Base-by-base conservation (phyloP, 2,888 invertebrate genomes). In the Rhopalosiphum nymphaeae region DNA sequence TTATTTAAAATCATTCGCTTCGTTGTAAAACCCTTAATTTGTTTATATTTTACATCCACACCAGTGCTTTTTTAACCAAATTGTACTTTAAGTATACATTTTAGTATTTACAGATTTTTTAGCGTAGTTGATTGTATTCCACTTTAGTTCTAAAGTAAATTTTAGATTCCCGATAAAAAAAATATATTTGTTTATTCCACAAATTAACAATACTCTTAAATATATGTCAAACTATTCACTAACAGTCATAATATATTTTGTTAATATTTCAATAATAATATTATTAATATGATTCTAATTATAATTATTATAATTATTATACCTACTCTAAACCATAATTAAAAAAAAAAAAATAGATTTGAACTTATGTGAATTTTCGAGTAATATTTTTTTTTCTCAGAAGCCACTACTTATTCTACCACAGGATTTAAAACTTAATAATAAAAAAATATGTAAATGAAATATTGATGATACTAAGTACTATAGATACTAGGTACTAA, bases 1-100 rank as follows among this genome's bases (percentile, higher is more conserved):
- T 91, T 57, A 85, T 91, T 78, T 91, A 78, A 49, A 78, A 91
- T 53, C 53, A 91, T 91, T 57, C 56, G 91, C 91, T 91, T 86
- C 56, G 46, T 44, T 91, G 67, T 57, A 42, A 29, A 53, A 91
- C 56, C 44, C 44, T 56, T 44, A 25, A 29, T 86, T 85, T 57
- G 44, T 85, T 91, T 85, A 67, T n/a, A 42, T 53, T 56, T 91
- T 29, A 42, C 42, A n/a, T 44, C 42, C 56, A 57, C 29, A 1
- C 29, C 56, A 36, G 21, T 91, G 91, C 91, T 91, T 85, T 44
- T 56, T n/a, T 85, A 56, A 56, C 21, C 29, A 44, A 53, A 91
- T 53, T 49, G 42, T 84, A 53, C 84, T 26, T 84, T 84, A 29
- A 21, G 53, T 42, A 91, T 84, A 53, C 42, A 84, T 78, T 36